These are phyloP conservation scores for Asarcornis scutulata DNA, from an alignment of 2,113 vertebrate genomes.

Conservation along the genomic window DNA sequence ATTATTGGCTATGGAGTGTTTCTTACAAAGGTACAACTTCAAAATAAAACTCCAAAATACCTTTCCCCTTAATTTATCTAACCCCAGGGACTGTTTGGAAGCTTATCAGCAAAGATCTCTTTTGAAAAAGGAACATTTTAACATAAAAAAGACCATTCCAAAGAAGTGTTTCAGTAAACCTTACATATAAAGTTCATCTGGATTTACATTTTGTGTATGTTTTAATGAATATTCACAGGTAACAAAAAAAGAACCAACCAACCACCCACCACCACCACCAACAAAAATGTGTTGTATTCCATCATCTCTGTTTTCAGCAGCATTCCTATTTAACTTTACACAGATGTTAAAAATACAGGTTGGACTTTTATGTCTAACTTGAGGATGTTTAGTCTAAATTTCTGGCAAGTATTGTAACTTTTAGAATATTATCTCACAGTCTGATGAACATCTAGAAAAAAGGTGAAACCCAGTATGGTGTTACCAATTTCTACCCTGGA, in stretches of 20 bases:
- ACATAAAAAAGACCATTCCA: not conserved
- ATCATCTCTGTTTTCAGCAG: not conserved
- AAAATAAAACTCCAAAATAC: not conserved
- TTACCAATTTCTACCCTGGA: not conserved
- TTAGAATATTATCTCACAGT: not conserved
- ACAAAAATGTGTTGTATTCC: not conserved
- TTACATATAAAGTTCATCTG: not conserved
- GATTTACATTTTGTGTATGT: not conserved
- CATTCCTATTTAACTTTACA: not conserved
- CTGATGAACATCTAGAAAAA: not conserved
- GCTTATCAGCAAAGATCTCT: not conserved
- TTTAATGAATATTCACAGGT: not conserved
- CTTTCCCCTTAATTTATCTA: not conserved
- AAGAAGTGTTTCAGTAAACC: not conserved
- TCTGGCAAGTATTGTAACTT: not conserved
- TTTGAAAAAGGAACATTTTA: not conserved
- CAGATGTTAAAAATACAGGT: not conserved
- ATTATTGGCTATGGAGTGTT: no score
- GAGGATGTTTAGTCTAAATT: not conserved
- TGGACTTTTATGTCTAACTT: not conserved
- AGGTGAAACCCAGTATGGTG: fast-evolving
- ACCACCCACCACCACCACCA: no score
- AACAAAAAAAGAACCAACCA: not conserved
- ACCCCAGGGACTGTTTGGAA: not conserved
- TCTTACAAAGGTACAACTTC: not conserved